Evolutionary conservation across 2,888 invertebrate genomes (phyloP).

Genomic region (Erpobdella octoculata): DNA sequence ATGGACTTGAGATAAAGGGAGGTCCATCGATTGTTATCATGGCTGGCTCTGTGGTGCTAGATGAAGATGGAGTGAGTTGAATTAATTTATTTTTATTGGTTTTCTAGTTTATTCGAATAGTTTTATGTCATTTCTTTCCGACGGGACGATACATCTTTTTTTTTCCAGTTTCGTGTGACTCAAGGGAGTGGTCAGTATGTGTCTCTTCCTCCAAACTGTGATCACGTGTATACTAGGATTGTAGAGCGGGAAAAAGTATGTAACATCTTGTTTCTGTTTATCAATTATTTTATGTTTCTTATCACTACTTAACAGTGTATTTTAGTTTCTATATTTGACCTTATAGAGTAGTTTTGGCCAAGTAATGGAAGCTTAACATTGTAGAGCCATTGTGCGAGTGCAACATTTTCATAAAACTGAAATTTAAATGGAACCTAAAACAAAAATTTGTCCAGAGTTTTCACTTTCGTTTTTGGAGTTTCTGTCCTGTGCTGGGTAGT

Average conservation of each 20-base stretch:
- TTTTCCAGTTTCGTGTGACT: constrained; percentile 66
- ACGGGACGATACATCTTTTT: neutral
- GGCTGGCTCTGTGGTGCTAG: constrained; percentile 80
- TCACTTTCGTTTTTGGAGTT: no score
- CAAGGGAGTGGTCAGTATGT: constrained; percentile 84
- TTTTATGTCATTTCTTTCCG: neutral
- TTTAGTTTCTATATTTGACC: neutral
- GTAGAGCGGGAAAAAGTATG: constrained; percentile 57
- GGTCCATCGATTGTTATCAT: constrained; percentile 86
- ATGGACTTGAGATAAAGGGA: constrained; percentile 57
- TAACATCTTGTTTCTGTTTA: neutral
- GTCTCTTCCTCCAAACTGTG: constrained; percentile 67
- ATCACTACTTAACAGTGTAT: no score
- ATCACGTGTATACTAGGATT: constrained; percentile 66
- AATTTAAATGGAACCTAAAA: no score
- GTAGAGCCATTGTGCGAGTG: no score
- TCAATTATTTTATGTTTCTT: neutral
- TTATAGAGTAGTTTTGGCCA: neutral
- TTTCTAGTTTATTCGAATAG: neutral
- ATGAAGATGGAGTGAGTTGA: constrained; percentile 62
- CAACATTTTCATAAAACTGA: no score
- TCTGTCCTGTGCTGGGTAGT: no score
- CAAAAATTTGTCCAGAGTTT: no score
- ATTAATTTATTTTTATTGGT: neutral
- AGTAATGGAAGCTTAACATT: no score